Evolutionary conservation across 1,140 invertebrate species (phyloP).

Genomic region (Leguminivora glycinivorella): DNA sequence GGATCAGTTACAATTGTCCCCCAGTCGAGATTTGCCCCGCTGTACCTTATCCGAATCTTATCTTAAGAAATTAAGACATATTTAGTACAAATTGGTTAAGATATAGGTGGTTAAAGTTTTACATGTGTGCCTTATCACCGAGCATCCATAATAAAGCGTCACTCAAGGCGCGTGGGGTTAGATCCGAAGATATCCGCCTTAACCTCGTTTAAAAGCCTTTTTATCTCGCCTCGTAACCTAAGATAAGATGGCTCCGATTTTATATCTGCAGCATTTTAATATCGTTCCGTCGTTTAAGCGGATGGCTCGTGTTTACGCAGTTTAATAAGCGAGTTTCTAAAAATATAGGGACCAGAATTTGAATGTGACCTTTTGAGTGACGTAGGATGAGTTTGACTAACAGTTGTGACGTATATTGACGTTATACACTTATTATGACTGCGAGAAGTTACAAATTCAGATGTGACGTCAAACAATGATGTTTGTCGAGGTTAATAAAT

Average conservation of each 20-base stretch:
- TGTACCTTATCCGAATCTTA: no score
- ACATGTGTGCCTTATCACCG: background rate
- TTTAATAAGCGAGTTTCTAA: background rate
- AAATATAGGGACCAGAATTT: background rate
- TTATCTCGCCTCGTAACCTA: constrained; percentile 26
- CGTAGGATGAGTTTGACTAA: no score
- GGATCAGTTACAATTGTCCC: no score
- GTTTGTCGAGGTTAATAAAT: no score
- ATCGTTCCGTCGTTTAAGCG: constrained; percentile 11
- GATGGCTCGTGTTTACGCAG: background rate
- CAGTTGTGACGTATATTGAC: no score
- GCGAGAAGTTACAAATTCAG: no score
- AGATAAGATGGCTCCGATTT: background rate
- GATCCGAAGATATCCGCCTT: constrained; percentile 25
- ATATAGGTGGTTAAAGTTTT: background rate
- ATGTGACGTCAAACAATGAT: no score
- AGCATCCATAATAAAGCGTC: constrained; percentile 3
- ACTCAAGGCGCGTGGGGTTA: constrained; percentile 7
- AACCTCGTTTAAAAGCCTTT: constrained; percentile 27
- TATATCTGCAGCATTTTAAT: constrained; percentile 19
- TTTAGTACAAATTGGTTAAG: no score
- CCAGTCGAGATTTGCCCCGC: no score
- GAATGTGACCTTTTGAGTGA: no score
- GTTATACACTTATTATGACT: no score
- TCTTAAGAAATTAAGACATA: background rate